Evolutionary conservation across 2,888 invertebrate genomes (phyloP).

Genomic region (Salticus scenicus): DNA sequence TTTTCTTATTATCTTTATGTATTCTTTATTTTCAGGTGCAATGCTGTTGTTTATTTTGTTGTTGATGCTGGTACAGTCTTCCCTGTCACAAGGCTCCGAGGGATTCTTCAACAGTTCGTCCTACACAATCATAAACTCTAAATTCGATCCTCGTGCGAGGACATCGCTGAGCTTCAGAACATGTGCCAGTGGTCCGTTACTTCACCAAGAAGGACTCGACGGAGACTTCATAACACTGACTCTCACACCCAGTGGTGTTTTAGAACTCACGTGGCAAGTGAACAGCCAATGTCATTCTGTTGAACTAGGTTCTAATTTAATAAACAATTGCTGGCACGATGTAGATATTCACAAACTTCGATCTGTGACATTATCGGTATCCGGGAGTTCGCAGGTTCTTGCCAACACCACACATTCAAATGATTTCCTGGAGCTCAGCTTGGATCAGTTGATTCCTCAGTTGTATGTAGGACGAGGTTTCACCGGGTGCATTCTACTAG

Average conservation of each 20-base stretch:
- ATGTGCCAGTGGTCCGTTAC: slow-evolving; percentile 71
- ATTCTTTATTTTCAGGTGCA: slow-evolving; percentile 27
- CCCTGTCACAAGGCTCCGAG: slow-evolving; percentile 50
- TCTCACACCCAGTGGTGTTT: slow-evolving; percentile 48
- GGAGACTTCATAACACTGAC: slow-evolving; percentile 68
- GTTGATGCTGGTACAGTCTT: slow-evolving; percentile 14
- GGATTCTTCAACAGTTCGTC: slow-evolving; percentile 71
- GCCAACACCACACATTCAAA: slow-evolving; percentile 57
- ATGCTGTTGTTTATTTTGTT: slow-evolving; percentile 42
- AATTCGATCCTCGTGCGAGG: slow-evolving; percentile 55
- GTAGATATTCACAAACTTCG: slow-evolving; percentile 68
- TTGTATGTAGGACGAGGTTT: slow-evolving; percentile 87
- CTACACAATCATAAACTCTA: slow-evolving; percentile 57
- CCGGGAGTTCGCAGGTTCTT: slow-evolving; percentile 40
- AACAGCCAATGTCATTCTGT: slow-evolving; percentile 41
- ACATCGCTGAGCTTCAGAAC: slow-evolving; percentile 72
- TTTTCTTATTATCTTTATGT: too few species aligned
- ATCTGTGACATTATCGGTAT: slow-evolving; percentile 53
- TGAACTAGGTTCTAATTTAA: slow-evolving; percentile 56
- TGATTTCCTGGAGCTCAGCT: slow-evolving; percentile 61
- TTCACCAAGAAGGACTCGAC: slow-evolving; percentile 70
- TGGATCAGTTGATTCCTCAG: slow-evolving; percentile 49
- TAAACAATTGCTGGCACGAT: slow-evolving; percentile 72
- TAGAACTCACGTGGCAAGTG: slow-evolving; percentile 67
- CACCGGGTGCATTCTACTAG: slow-evolving; percentile 89